These are phyloP conservation scores for Alsophila aescularia DNA, from an alignment of 2,888 invertebrate genomes.

Conservation along the genomic window DNA sequence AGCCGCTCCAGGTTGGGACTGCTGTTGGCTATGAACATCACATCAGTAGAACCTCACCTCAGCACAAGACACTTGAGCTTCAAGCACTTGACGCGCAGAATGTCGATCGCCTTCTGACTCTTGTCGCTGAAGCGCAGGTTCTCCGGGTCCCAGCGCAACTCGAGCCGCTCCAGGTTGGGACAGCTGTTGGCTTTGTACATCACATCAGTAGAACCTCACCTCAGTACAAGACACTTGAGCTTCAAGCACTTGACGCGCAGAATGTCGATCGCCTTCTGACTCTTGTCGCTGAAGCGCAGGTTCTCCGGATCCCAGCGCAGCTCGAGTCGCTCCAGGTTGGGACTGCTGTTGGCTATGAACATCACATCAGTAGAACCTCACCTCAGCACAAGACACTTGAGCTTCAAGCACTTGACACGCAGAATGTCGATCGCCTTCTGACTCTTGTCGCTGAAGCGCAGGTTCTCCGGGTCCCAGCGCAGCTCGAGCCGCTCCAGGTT, in stretches of 20 bases:
- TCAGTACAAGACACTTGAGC: constrained; percentile 96
- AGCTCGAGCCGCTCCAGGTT: constrained; percentile 96
- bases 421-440: constrained; percentile 99
- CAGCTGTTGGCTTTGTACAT: too few relatives aligned
- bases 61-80: too few relatives aligned
- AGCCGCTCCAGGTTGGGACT: too few relatives aligned
- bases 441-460: constrained; percentile 99
- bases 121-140: too few relatives aligned
- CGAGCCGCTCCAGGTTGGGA: too few relatives aligned
- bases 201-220: constrained; percentile 75
- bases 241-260: constrained; percentile 97
- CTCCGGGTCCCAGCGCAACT: too few relatives aligned
- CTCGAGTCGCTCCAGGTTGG: constrained; percentile 95
- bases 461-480: constrained; percentile 99
- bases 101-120: too few relatives aligned
- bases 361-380: constrained; percentile 52
- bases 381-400: constrained; percentile 97
- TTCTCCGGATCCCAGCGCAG: constrained; percentile 99
- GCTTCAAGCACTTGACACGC: constrained; percentile 96
- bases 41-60: too few relatives aligned
- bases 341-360: constrained; percentile 42
- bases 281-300: constrained; percentile 99
- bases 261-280: constrained; percentile 99
- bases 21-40: too few relatives aligned
- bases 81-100: too few relatives aligned